Percentiles rank a stretch among this genome's conserved stretches.
These are phyloP conservation scores for Agrochola lota DNA, from an alignment of 2,888 invertebrate species.

Conservation along the genomic window DNA sequence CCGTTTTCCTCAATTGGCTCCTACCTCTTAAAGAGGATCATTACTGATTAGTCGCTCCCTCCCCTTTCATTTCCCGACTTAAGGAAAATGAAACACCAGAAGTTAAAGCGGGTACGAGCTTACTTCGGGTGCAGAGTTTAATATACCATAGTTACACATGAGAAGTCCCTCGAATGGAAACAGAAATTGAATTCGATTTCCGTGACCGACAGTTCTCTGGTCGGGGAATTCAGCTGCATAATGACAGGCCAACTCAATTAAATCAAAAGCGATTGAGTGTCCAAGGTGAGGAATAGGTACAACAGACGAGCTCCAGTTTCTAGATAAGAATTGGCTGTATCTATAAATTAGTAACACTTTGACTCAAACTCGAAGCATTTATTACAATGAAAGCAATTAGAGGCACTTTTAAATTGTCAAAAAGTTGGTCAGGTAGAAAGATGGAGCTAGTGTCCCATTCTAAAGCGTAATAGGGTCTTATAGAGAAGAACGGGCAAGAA, in stretches of 20 bases:
- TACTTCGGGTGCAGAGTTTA: not conserved
- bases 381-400: no score
- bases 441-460: no score
- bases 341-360: not conserved
- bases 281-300: not conserved
- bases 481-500: no score
- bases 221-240: not conserved
- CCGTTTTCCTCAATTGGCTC: slow-evolving; percentile 50
- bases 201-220: not conserved
- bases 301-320: not conserved
- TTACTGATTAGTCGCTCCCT: slow-evolving; percentile 43
- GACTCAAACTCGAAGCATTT: no score
- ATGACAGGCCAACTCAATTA: not conserved
- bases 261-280: no score
- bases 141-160: not conserved
- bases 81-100: slow-evolving; percentile 17
- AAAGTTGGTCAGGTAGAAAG: no score
- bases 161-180: not conserved
- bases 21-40: slow-evolving; percentile 43
- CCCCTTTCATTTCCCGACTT: slow-evolving; percentile 29
- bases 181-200: slow-evolving; percentile 9
- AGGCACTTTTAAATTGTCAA: no score
- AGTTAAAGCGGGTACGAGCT: slow-evolving; percentile 2
- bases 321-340: not conserved
- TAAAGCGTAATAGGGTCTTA: no score